Evolutionary conservation across 2,113 vertebrate genomes (phyloP).

Genomic region (Psittacula cyanocephala): DNA sequence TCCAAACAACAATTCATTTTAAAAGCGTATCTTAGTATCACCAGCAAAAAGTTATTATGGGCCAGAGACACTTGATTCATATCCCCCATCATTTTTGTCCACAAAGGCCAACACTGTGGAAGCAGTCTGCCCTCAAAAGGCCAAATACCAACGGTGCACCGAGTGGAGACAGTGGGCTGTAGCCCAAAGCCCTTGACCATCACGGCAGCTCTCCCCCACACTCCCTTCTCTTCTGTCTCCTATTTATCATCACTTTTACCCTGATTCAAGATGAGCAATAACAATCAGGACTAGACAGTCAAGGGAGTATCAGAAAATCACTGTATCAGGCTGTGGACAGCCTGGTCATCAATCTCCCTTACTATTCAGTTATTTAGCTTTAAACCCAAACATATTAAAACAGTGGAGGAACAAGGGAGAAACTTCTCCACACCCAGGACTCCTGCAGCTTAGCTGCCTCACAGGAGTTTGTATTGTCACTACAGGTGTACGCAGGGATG

Average conservation of each 20-base stretch:
- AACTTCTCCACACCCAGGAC: background rate
- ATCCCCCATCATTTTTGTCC: background rate
- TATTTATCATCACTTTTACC: background rate
- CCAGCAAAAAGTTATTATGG: background rate
- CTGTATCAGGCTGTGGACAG: background rate
- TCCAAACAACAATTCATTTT: background rate
- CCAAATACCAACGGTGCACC: background rate
- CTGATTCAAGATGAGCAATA: background rate
- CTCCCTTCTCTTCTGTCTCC: background rate
- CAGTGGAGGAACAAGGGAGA: background rate
- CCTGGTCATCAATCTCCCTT: background rate
- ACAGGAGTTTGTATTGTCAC: background rate
- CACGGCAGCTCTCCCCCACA: background rate
- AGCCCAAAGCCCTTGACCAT: accelerated
- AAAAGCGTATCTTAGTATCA: background rate
- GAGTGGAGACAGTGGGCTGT: accelerated
- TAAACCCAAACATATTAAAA: background rate
- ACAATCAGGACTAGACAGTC: background rate
- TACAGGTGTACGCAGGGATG: background rate
- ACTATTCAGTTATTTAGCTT: background rate
- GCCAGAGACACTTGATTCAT: background rate
- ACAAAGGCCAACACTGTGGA: background rate
- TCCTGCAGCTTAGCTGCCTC: background rate
- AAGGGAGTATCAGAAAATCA: background rate
- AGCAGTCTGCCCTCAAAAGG: conserved; percentile 55